A percentile compares a stretch with the other conserved stretches of the same genome.
Evolutionary conservation across 2,113 vertebrate species (phyloP).

Genomic region (Perccottus glenii): DNA sequence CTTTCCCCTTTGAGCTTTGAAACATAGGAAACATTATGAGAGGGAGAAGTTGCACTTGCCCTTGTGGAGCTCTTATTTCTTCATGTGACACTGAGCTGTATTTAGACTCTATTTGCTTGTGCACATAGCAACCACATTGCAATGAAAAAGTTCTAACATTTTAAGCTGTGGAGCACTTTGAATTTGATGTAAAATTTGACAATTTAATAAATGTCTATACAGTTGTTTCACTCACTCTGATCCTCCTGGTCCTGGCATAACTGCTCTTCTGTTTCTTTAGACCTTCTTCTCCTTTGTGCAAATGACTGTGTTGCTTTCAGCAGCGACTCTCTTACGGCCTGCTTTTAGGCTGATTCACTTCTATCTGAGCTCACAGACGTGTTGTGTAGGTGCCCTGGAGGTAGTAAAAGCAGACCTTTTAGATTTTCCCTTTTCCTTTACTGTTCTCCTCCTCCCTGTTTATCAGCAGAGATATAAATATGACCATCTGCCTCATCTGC

Average conservation of each 20-base stretch:
- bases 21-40: slow-evolving; percentile 35
- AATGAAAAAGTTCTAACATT: background rate
- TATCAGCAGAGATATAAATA: slow-evolving; percentile 38
- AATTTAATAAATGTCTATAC: background rate
- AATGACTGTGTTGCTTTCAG: no score
- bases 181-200: background rate
- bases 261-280: slow-evolving; percentile 29
- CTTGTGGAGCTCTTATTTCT: slow-evolving; percentile 69
- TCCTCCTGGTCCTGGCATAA: slow-evolving; percentile 67
- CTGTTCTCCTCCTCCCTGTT: slow-evolving; percentile 32
- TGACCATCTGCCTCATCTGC: slow-evolving; percentile 31
- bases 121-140: slow-evolving; percentile 44
- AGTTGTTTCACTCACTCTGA: slow-evolving; percentile 71
- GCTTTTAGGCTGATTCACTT: background rate
- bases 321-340: background rate
- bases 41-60: slow-evolving; percentile 20
- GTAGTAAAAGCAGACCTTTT: slow-evolving; percentile 13
- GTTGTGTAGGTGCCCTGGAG: background rate
- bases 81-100: slow-evolving; percentile 74
- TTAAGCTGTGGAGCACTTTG: background rate
- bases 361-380: background rate
- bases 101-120: slow-evolving; percentile 66
- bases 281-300: background rate
- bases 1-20: slow-evolving; percentile 74
- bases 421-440: slow-evolving; percentile 15